phyloP scores from a whole-genome alignment of 2,797 vertebrate genomes.

The Microctenopoma lineatum region DNA sequence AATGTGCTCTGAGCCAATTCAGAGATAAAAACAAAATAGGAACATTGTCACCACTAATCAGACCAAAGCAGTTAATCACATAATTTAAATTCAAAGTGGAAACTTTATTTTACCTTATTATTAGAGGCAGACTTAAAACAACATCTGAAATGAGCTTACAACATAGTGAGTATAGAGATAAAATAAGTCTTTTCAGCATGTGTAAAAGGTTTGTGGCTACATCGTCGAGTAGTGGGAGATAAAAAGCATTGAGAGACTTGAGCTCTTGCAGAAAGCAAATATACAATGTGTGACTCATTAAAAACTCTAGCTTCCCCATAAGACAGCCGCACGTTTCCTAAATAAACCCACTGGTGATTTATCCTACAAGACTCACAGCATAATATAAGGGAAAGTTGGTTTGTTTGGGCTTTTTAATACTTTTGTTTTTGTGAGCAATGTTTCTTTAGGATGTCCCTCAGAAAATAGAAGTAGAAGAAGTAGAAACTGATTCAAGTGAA shows the following conservation, averaged over 20 bases:
- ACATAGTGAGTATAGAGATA: conserved; percentile 56
- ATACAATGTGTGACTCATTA: conserved; percentile 73
- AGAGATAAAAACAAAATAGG: conserved; percentile 41
- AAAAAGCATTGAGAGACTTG: conserved; percentile 60
- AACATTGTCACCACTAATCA: conserved; percentile 30
- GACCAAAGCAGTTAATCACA: conserved; percentile 33
- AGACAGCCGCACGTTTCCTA: conserved; percentile 59
- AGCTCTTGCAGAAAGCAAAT: conserved; percentile 44
- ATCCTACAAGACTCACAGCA: conserved; percentile 50
- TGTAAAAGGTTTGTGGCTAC: conserved; percentile 57
- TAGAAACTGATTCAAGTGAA: conserved; percentile 10
- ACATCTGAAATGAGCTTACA: conserved; percentile 65
- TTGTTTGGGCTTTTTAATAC: conserved; percentile 17
- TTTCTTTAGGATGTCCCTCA: neutral
- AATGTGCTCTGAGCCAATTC: neutral
- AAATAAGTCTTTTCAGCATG: conserved; percentile 65
- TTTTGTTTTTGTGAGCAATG: conserved; percentile 27
- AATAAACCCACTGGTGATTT: conserved; percentile 55
- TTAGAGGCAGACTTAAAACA: conserved; percentile 48
- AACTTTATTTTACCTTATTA: conserved; percentile 30
- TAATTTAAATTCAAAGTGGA: conserved; percentile 40
- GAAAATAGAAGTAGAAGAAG: neutral
- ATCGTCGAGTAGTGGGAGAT: conserved; percentile 60
- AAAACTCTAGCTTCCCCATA: conserved; percentile 48
- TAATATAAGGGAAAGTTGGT: conserved; percentile 7